Base-by-base conservation (phyloP, 2,113 vertebrate species). In the Urocynchramus pylzowi region DNA sequence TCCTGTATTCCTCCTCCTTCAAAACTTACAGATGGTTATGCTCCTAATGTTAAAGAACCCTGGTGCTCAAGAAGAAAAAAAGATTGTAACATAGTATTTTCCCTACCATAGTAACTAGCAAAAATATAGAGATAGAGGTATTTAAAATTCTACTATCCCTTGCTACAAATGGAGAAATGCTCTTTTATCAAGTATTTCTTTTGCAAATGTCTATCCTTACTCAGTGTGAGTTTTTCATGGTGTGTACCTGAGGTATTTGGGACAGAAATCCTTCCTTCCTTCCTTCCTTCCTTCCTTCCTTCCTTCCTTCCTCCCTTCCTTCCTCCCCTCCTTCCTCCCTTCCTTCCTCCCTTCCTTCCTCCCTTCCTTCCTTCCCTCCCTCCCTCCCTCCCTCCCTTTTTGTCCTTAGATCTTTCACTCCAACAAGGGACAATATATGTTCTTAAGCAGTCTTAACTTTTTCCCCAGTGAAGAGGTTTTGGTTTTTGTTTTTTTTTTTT, bases 51-150 rank as follows among this genome's bases (percentile, higher is more conserved):
- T 39, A 49, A 67, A 64, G 22, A 60, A 1, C 8, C 21, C 0
- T 13, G 31, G 11, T 56, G 13, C 7, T 83, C 31, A 33, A 37
- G 69, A 57, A 61, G 11, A 1, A 30, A 65, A 26, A 57, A 68
- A 1, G 0, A 7, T 37, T 3, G 7, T 8, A n/a, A 14, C 1
- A 3, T 6, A 28, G 7, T 19, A 23, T 50, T 44, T 71, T 37
- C 27, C 13, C 10, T 56, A 6, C 13, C 13, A 5, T 1, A 21
- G 9, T 6, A 67, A 23, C 24, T 27, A 52, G 50, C 44, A 31
- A 53, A 64, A 92, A 85, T 50, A 8, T 21, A 57, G 7, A 71
- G 15, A 9, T 47, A 5, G 3, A 30, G 2, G 3, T 41, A 44
- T 44, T 64, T 44, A 41, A 35, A 50, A 28, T 47, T 10, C 22